phyloP scores from a whole-genome alignment of 2,797 vertebrate species.

The Eupleurogrammus muticus region DNA sequence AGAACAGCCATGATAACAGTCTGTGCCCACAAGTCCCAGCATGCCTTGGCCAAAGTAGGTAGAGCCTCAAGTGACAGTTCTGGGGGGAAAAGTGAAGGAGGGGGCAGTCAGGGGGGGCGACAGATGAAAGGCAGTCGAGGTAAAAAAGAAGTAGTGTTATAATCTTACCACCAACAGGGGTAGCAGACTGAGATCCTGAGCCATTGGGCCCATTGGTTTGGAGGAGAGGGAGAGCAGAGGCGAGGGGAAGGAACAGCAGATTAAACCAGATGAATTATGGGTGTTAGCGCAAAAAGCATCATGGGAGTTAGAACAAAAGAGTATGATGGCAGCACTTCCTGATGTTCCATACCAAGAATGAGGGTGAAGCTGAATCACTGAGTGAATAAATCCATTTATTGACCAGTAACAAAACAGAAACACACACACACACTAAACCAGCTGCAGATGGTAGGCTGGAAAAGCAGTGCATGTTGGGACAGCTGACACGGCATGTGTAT shows the following conservation, averaged over 20 bases:
- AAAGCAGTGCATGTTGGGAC: constrained; percentile 78
- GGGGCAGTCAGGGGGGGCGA: constrained; percentile 72
- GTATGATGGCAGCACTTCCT: constrained; percentile 70
- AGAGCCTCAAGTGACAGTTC: constrained; percentile 69
- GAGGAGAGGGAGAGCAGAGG: constrained; percentile 77
- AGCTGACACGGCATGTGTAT: constrained; percentile 40
- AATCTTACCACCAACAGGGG: constrained; percentile 97
- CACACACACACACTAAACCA: constrained; percentile 55
- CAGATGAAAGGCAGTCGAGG: constrained; percentile 70
- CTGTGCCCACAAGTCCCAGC: constrained; percentile 66
- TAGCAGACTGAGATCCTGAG: constrained; percentile 99
- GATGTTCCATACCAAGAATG: constrained; percentile 64
- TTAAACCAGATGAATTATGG: constrained; percentile 89
- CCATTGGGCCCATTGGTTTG: constrained; percentile 86
- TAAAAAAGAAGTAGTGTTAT: constrained; percentile 83
- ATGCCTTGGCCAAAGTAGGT: constrained; percentile 70
- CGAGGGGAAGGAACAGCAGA: constrained; percentile 90
- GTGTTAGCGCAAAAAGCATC: constrained; percentile 82
- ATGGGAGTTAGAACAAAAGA: constrained; percentile 85
- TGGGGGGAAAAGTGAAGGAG: constrained; percentile 54
- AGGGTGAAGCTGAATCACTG: constrained; percentile 58
- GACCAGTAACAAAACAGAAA: constrained; percentile 49
- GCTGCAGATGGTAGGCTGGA: constrained; percentile 58
- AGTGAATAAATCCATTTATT: constrained; percentile 47
- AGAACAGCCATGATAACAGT: constrained; percentile 44